phyloP scores from a whole-genome alignment of 2,113 vertebrate species.

The Athene noctua region DNA sequence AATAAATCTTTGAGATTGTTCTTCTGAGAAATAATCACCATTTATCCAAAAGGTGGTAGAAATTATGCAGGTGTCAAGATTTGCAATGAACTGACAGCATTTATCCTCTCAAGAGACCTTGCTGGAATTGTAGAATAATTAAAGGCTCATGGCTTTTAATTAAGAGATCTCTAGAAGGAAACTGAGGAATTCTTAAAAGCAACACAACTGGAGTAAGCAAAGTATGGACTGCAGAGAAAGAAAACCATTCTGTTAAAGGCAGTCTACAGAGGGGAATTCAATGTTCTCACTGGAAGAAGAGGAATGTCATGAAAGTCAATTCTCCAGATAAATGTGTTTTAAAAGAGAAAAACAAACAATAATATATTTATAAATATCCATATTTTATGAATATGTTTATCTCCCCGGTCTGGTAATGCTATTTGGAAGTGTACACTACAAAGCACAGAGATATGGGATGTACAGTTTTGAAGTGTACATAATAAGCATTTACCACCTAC shows the following conservation, averaged over 20 bases:
- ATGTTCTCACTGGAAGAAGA: neutral
- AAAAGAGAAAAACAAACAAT: neutral
- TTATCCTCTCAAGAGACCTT: constrained; percentile 7
- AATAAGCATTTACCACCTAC: neutral
- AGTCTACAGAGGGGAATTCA: neutral
- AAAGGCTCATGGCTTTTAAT: constrained; percentile 6
- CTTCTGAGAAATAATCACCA: constrained; percentile 8
- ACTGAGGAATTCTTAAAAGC: neutral
- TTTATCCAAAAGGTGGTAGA: constrained; percentile 21
- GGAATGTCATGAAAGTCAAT: neutral
- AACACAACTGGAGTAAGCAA: neutral
- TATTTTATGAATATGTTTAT: neutral
- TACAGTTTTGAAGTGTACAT: neutral
- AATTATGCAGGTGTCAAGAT: constrained; percentile 18
- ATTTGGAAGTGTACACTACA: neutral
- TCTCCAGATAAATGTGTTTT: neutral
- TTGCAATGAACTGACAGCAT: constrained; percentile 14
- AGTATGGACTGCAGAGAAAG: neutral
- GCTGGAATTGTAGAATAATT: constrained; percentile 19
- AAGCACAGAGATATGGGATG: neutral
- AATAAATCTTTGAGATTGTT: constrained; percentile 10
- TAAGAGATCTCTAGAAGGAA: constrained; percentile 37
- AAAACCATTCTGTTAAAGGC: neutral
- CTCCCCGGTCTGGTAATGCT: neutral
- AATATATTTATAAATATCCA: constrained; percentile 38